Evolutionary conservation across 2,797 vertebrate species (phyloP), one percentile per base, ranked within the genome.

Genomic region (Phataginus tricuspis): DNA sequence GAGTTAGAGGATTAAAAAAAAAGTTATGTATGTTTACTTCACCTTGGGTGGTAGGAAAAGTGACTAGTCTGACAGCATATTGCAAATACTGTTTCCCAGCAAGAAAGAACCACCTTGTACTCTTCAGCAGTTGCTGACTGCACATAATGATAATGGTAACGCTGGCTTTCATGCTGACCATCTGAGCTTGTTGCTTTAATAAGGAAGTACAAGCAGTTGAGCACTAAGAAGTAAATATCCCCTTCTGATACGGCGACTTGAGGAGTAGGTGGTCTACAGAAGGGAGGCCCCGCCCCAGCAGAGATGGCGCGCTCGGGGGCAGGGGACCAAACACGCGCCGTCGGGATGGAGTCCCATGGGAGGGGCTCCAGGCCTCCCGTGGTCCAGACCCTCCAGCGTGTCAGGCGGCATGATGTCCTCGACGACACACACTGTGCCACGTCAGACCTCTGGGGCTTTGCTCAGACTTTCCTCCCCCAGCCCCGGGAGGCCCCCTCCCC

Each of bases 301-400:
- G 34, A n/a, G 34, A 55, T 0, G 3, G 29, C 0, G 0, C 31
- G 3, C 39, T 61, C 34, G 11, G n/a, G 39, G 55, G 53, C 82
- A 49, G 27, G n/a, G n/a, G 18, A 11, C 69, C 74, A 49, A 74
- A 15, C 55, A 4, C 53, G 55, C 9, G 4, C 42, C 34, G 31
- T 27, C 42, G 39, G 51, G 61, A n/a, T 16, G 37, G 51, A 16
- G 14, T 39, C 59, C 66, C 16, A 1, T 16, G 23, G 42, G 78
- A n/a, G 39, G 16, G 25, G 45, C 57, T 25, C 66, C 31, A 39
- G 75, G 68, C 51, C 19, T 66, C 63, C 72, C 21, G n/a, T 29
- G 37, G 66, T 5, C 23, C 29, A 64, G n/a, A 34, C 42, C 77
- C 11, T 21, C 23, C 23, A 2, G 14, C 12, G 19, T 31, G 53